A percentile compares a stretch with the other conserved stretches of the same genome.
These are phyloP conservation scores for Drosophila busckii DNA, from an alignment of 1,140 invertebrate species.

Conservation along the genomic window DNA sequence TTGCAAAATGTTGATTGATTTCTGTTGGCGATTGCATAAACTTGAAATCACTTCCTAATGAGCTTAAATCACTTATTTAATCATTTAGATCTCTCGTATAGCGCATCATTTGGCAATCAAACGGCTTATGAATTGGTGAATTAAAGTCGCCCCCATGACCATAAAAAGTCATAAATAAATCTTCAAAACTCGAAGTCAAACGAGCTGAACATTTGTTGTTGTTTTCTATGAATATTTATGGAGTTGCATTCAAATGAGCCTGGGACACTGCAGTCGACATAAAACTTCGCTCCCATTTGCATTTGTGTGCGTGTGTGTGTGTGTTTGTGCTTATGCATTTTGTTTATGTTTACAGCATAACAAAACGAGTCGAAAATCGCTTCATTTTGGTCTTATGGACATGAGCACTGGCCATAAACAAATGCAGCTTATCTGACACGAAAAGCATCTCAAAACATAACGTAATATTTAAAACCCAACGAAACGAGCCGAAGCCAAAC, in stretches of 20 bases:
- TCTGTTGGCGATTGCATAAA: conserved; percentile 14
- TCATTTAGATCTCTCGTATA: conserved; percentile 8
- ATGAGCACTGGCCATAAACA: conserved; percentile 27
- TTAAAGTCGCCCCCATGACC: conserved; percentile 15
- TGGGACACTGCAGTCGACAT: conserved; percentile 25
- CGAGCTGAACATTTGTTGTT: conserved; percentile 8
- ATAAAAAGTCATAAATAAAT: conserved; percentile 3
- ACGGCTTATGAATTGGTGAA: conserved; percentile 22
- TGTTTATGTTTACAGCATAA: conserved; percentile 55
- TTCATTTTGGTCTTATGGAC: conserved; percentile 28
- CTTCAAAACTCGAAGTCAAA: conserved; percentile 1
- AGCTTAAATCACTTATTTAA: conserved; percentile 4
- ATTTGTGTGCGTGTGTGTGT: no score
- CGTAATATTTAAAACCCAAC: conserved; percentile 54
- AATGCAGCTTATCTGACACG: conserved; percentile 48
- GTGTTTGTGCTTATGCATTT: no score
- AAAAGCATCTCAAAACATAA: conserved; percentile 37
- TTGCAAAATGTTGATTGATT: conserved; percentile 17
- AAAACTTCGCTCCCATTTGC: conserved; percentile 36
- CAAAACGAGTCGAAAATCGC: conserved; percentile 23
- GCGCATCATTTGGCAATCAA: background rate
- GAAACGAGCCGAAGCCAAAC: conserved; percentile 25
- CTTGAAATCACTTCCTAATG: conserved; percentile 11
- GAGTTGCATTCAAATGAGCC: conserved; percentile 20
- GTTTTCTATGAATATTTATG: conserved; percentile 14